phyloP scores from a whole-genome alignment of 2,888 invertebrate species.

The Watsonalla cultraria region DNA sequence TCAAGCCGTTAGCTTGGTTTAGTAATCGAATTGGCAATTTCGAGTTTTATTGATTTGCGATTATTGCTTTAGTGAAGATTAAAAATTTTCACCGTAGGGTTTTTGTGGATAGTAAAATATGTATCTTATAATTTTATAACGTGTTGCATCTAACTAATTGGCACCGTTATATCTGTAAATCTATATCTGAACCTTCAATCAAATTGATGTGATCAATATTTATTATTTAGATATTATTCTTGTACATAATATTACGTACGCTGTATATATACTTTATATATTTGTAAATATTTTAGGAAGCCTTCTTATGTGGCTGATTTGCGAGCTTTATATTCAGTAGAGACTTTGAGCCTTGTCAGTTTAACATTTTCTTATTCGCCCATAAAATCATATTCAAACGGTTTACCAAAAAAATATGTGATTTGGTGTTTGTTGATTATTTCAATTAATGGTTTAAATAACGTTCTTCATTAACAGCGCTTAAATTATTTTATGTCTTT shows the following conservation, averaged over 20 bases:
- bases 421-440: too few species aligned
- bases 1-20: too few species aligned
- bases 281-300: conserved; percentile 60
- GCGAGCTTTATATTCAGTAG: conserved; percentile 63
- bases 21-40: too few species aligned
- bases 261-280: conserved; percentile 61
- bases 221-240: conserved; percentile 62
- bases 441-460: too few species aligned
- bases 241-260: conserved; percentile 59
- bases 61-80: background rate
- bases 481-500: background rate
- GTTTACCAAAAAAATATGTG: too few species aligned
- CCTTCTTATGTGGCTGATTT: conserved; percentile 38
- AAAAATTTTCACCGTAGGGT: background rate
- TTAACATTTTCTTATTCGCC: conserved; percentile 17
- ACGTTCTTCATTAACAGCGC: too few species aligned
- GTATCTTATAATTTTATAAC: conserved; percentile 15
- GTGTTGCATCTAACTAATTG: conserved; percentile 34
- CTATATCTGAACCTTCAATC: conserved; percentile 63
- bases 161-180: conserved; percentile 33
- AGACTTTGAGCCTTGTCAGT: conserved; percentile 52
- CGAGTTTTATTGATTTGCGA: background rate
- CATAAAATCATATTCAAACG: too few species aligned
- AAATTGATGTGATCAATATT: conserved; percentile 74
- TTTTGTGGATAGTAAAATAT: background rate